These are phyloP conservation scores for Amblyteles armatorius DNA, from an alignment of 2,888 invertebrate genomes.

Conservation along the genomic window DNA sequence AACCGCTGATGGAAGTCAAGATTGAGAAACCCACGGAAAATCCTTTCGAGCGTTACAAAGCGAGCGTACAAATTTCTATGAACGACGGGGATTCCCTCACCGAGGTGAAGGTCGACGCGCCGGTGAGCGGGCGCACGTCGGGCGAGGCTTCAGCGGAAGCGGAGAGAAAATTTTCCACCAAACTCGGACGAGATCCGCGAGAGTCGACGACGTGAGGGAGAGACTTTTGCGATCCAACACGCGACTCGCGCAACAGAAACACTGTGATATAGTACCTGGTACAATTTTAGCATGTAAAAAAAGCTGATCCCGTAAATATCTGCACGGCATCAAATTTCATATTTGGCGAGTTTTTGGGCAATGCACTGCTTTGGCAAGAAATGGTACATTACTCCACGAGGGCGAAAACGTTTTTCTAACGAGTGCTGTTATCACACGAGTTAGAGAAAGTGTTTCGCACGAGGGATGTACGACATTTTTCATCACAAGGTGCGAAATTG, in stretches of 20 bases:
- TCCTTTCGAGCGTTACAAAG: slow-evolving; percentile 74
- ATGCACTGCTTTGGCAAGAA: too few relatives aligned
- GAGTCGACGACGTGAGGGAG: slow-evolving; percentile 4
- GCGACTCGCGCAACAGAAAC: slow-evolving; percentile 16
- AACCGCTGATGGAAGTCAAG: slow-evolving; percentile 72
- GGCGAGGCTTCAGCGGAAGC: not conserved
- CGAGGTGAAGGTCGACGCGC: slow-evolving; percentile 57
- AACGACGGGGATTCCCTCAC: slow-evolving; percentile 53
- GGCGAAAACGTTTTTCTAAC: too few relatives aligned
- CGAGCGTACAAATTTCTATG: slow-evolving; percentile 63
- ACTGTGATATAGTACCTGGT: slow-evolving; percentile 45
- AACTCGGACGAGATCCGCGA: slow-evolving; percentile 4
- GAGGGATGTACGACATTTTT: too few relatives aligned
- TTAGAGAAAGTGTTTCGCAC: too few relatives aligned
- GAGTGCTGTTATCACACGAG: too few relatives aligned
- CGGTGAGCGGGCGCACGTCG: slow-evolving; percentile 48
- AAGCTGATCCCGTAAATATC: not conserved
- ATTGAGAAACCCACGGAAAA: slow-evolving; percentile 74
- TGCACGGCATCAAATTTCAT: not conserved
- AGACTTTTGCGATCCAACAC: slow-evolving; percentile 1
- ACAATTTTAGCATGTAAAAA: slow-evolving; percentile 43
- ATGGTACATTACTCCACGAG: too few relatives aligned
- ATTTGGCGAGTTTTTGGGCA: too few relatives aligned
- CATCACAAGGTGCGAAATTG: too few relatives aligned
- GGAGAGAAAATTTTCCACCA: not conserved